Conservation (phyloP, 2,113 vertebrate genomes). For the Nipponia nippon region DNA sequence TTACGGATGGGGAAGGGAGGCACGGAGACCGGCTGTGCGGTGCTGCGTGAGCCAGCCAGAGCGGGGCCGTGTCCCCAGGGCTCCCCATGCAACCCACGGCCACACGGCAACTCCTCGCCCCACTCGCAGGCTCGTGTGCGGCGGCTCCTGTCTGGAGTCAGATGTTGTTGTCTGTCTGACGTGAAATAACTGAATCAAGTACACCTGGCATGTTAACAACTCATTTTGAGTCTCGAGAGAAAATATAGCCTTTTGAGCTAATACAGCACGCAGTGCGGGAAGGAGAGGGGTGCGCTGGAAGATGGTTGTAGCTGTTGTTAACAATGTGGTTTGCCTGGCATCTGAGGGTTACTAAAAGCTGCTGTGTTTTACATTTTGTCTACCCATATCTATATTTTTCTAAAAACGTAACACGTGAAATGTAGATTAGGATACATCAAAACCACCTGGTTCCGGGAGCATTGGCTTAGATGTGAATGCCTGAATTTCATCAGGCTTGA, state of each 20-base stretch:
- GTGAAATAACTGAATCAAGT: background rate
- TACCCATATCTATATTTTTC: background rate
- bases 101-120: accelerated
- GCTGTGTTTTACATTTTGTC: background rate
- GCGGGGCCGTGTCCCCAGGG: accelerated
- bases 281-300: background rate
- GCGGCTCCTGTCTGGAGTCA: background rate
- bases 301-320: background rate
- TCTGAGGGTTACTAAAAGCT: background rate
- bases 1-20: background rate
- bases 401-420: background rate
- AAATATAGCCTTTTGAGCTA: background rate
- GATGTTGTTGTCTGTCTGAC: background rate
- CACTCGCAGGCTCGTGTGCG: accelerated
- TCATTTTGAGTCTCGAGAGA: background rate
- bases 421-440: background rate
- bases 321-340: background rate
- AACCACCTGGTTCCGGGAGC: background rate
- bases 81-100: accelerated
- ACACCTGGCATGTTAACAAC: background rate
- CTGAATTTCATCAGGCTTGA: background rate
- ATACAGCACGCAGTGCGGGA: accelerated
- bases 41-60: accelerated
- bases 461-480: background rate
- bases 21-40: accelerated